These are phyloP conservation scores for Vulpes lagopus DNA, from an alignment of 2,113 vertebrate species.

Conservation along the genomic window DNA sequence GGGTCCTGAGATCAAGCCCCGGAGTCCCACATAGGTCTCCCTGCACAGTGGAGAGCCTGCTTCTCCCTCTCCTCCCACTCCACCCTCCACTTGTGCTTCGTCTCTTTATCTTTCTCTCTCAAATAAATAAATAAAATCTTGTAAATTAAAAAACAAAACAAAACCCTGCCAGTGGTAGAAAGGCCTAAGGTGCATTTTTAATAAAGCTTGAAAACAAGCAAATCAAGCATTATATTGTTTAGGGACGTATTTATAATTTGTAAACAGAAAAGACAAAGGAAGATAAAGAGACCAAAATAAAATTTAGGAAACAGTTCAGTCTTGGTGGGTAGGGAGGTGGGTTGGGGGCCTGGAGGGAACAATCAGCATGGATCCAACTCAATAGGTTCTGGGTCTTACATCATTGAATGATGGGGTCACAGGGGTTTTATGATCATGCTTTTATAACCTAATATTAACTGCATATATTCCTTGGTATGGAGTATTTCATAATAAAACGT, in stretches of 20 bases:
- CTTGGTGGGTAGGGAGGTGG: fast-evolving
- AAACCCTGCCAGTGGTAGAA: too few species aligned
- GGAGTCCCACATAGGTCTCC: too few species aligned
- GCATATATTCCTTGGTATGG: neutral
- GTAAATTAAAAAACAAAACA: too few species aligned
- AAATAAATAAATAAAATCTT: too few species aligned
- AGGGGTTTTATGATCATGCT: neutral
- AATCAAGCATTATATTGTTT: neutral
- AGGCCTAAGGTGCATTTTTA: neutral
- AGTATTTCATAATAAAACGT: neutral
- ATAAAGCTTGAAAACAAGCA: neutral
- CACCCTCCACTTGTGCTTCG: too few species aligned
- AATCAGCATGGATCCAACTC: fast-evolving
- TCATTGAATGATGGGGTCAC: neutral
- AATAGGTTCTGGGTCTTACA: neutral
- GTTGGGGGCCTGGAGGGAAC: fast-evolving
- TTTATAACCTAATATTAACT: neutral
- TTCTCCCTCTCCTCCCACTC: too few species aligned
- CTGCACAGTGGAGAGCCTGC: too few species aligned
- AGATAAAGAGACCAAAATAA: neutral
- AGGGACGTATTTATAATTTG: neutral
- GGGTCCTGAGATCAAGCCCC: too few species aligned
- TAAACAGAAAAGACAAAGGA: neutral
- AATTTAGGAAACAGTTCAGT: neutral
- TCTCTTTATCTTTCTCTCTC: too few species aligned